These are phyloP conservation scores for Tyria jacobaeae DNA, from an alignment of 2,888 invertebrate species.

Conservation along the genomic window DNA sequence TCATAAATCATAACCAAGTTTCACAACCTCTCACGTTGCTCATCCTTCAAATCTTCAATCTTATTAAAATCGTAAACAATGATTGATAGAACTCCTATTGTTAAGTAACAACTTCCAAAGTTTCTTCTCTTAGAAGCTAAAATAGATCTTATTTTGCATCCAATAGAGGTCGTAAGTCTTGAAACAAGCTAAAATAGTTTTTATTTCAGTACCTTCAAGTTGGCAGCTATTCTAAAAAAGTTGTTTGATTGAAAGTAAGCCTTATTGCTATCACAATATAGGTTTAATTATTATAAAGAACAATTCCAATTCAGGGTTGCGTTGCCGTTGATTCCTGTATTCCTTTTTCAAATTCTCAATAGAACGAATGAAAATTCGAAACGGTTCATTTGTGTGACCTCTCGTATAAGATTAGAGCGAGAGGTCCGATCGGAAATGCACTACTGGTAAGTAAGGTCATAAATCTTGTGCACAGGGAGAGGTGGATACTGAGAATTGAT, in stretches of 20 bases:
- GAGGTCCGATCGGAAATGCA: conserved; percentile 27
- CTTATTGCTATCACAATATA: background rate
- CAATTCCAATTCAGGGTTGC: background rate
- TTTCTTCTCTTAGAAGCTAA: background rate
- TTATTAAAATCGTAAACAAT: conserved; percentile 76
- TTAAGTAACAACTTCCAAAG: conserved; percentile 31
- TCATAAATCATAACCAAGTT: conserved; percentile 44
- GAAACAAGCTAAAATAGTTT: background rate
- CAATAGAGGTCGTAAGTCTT: background rate
- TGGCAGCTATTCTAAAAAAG: background rate
- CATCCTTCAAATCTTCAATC: conserved; percentile 69
- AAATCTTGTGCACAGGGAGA: conserved; percentile 63
- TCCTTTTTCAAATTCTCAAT: conserved; percentile 61
- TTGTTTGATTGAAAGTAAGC: background rate
- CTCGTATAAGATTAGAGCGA: conserved; percentile 37
- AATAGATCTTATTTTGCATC: conserved; percentile 1
- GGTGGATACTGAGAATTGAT: conserved; percentile 52
- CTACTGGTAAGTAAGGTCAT: conserved; percentile 59
- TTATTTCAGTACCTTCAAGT: background rate
- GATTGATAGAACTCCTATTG: conserved; percentile 66
- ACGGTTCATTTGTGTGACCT: conserved; percentile 33
- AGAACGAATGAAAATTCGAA: conserved; percentile 44
- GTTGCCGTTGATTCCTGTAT: conserved; percentile 7
- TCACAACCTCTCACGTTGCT: conserved; percentile 54
- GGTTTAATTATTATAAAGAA: background rate